Percentiles rank a stretch among this genome's conserved stretches.
phyloP scores from a whole-genome alignment of 2,888 invertebrate genomes.

The Xestia rhomboidea region DNA sequence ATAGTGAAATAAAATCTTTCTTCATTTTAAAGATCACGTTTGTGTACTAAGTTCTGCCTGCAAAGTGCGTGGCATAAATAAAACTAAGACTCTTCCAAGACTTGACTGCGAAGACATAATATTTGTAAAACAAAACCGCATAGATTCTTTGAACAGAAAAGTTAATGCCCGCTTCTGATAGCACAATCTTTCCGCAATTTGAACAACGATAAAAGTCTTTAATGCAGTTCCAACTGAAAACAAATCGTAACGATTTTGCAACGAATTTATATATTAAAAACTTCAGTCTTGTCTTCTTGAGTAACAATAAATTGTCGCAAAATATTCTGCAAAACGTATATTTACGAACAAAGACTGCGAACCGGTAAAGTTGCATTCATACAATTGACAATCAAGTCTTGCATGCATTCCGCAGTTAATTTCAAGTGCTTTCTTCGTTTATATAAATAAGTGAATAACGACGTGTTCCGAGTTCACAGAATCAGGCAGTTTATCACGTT shows the following conservation, averaged over 20 bases:
- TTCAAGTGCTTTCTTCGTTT: constrained; percentile 36
- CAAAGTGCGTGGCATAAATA: not conserved
- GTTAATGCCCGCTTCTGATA: constrained; percentile 40
- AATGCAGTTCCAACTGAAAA: constrained; percentile 38
- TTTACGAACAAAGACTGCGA: constrained; percentile 14
- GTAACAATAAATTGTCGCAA: constrained; percentile 26
- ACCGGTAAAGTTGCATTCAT: constrained; percentile 10
- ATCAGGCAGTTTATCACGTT: constrained; percentile 35
- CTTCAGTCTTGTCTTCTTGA: not conserved
- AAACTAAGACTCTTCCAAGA: not conserved
- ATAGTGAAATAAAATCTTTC: not conserved
- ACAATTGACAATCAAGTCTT: constrained; percentile 36
- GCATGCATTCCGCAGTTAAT: constrained; percentile 42
- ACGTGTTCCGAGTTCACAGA: constrained; percentile 42
- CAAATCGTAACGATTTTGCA: constrained; percentile 30
- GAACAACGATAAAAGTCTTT: constrained; percentile 49
- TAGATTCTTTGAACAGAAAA: not conserved
- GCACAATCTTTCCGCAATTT: constrained; percentile 55
- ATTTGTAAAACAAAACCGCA: constrained; percentile 5
- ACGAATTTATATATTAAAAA: constrained; percentile 11
- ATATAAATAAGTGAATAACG: constrained; percentile 35
- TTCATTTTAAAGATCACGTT: not conserved
- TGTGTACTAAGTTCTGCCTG: not conserved
- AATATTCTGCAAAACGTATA: constrained; percentile 25
- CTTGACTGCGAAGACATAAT: not conserved